Conservation (phyloP, 2,113 vertebrate species). For the Leptobrachium leishanense region DNA sequence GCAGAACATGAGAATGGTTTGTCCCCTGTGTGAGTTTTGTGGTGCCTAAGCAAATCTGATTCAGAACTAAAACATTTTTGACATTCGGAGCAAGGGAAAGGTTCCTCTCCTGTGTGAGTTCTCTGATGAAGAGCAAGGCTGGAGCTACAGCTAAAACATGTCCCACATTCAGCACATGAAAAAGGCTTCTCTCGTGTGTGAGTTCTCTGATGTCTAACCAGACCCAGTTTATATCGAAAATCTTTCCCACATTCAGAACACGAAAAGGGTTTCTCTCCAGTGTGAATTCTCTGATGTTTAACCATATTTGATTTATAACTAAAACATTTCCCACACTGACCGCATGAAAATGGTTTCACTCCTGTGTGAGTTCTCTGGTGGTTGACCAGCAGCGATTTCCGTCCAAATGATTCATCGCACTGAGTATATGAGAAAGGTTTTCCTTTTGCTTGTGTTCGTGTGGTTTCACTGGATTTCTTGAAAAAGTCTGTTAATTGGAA, state of each 20-base stretch:
- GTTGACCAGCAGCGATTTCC: background rate
- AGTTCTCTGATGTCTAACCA: slow-evolving; percentile 1
- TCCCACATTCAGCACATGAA: too few relatives aligned
- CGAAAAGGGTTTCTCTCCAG: slow-evolving; percentile 50
- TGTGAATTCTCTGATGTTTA: slow-evolving; percentile 46
- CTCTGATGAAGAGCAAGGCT: too few relatives aligned
- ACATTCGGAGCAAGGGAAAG: too few relatives aligned
- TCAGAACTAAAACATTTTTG: too few relatives aligned
- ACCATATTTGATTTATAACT: slow-evolving; percentile 35
- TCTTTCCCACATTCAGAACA: slow-evolving; percentile 55
- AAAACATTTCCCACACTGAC: slow-evolving; percentile 32
- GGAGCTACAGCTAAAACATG: too few relatives aligned
- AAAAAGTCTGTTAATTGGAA: too few relatives aligned
- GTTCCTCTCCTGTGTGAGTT: too few relatives aligned
- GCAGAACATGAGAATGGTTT: too few relatives aligned
- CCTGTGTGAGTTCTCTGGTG: slow-evolving; percentile 20
- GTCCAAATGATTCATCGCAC: background rate
- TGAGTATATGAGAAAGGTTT: background rate
- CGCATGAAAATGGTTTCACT: slow-evolving; percentile 10
- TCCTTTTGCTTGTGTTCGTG: background rate
- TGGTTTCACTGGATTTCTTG: too few relatives aligned
- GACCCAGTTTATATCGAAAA: background rate
- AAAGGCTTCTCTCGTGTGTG: background rate
- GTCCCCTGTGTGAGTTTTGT: too few relatives aligned
- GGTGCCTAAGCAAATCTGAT: too few relatives aligned